Evolutionary conservation across 2,113 vertebrate genomes (phyloP), one percentile per base, ranked within the genome.

Genomic region (Myotis brandtii): DNA sequence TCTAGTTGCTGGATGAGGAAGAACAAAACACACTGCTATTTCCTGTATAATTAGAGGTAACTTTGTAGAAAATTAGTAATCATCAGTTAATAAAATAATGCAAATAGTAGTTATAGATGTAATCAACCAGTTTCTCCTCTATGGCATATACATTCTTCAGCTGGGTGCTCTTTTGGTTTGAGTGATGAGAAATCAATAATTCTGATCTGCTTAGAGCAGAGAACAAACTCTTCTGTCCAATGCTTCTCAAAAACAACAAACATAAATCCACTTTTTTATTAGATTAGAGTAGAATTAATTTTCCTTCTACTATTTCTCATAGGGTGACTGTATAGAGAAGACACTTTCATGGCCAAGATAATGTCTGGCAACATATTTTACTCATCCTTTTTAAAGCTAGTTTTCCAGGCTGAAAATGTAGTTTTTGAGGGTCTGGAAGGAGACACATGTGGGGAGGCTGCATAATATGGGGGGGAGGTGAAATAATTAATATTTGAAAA

Each of bases 401-500:
- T 9, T 95, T 86, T 75, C n/a, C 34, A 69, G 48, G 7, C 27
- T 75, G 46, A 67, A 90, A 75, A 62, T 66, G 32, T 1, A 52
- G 43, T 48, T 70, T 76, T 50, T 50, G 9, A 9, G 17, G 9
- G 1, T 21, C 9, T 30, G 13, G 37, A 64, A 84, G 16, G 30
- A 64, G 30, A 88, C 17, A 30, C 30, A 23, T 16, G 23, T 69
- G 14, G 18, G 46, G 25, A 37, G 16, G 48, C 9, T 62, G 4
- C 5, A 70, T 89, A 2, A 11, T 43, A 34, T 34, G 52, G 1
- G 40, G 40, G 2, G 25, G n/a, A 7, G 10, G 73, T 87, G 17
- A 48, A 88, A 12, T 20, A 81, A 73, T 73, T 91, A 81, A 56
- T 62, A 77, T 69, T 91, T 81, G 32, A 79, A 93, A 95, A 93